A percentile compares a stretch with the other conserved stretches of the same genome.
Conservation (phyloP, 2,113 vertebrate species). For the Thymallus thymallus region DNA sequence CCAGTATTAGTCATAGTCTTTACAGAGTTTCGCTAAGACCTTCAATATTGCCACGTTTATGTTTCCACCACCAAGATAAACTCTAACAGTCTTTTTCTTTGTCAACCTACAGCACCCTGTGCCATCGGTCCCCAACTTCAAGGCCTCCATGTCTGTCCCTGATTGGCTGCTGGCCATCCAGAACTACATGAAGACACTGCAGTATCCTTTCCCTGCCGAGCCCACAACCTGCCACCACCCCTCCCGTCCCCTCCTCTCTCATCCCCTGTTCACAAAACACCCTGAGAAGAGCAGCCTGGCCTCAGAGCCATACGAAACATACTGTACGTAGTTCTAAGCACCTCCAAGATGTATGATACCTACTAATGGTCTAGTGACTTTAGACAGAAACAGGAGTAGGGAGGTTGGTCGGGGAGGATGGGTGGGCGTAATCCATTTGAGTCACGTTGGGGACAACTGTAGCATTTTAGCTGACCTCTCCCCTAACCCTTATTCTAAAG, state of each 20-base stretch:
- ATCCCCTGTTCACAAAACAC: background rate
- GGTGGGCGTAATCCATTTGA: too few species aligned
- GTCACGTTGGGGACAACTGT: too few species aligned
- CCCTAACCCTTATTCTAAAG: too few species aligned
- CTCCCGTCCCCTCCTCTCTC: background rate
- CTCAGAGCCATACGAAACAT: too few species aligned
- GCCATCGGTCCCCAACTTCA: slow-evolving; percentile 88
- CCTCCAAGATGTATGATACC: too few species aligned
- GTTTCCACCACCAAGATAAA: background rate
- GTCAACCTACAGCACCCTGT: slow-evolving; percentile 77
- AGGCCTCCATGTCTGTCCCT: slow-evolving; percentile 85
- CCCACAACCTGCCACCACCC: background rate
- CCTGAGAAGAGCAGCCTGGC: background rate
- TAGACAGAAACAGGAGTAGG: too few species aligned
- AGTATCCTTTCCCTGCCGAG: slow-evolving; percentile 81
- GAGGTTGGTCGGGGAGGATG: too few species aligned
- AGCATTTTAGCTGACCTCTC: too few species aligned
- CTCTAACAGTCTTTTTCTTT: slow-evolving; percentile 3
- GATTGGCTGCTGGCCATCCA: slow-evolving; percentile 94
- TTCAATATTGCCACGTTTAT: background rate
- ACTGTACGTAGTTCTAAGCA: too few species aligned
- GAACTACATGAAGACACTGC: slow-evolving; percentile 96
- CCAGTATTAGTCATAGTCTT: background rate
- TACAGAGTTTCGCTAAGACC: background rate
- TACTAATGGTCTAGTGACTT: too few species aligned